Conservation (phyloP, 2,888 invertebrate genomes). For the Watsonalla binaria region DNA sequence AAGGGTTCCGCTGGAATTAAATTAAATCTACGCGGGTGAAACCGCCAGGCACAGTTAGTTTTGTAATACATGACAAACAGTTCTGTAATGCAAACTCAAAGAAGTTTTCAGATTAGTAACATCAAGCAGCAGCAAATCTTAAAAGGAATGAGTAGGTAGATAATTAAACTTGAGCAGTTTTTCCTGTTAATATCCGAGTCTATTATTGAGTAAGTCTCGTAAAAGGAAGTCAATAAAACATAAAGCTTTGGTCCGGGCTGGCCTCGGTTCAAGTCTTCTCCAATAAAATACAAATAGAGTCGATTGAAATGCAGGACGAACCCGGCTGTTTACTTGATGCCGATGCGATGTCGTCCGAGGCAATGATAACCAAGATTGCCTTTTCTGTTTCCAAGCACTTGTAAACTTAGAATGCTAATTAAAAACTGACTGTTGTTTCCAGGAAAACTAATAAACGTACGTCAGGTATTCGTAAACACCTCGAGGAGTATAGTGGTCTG, state of each 20-base stretch:
- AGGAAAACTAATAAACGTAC: no score
- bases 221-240: conserved; percentile 65
- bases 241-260: conserved; percentile 54
- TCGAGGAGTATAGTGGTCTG: no score
- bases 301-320: conserved; percentile 74
- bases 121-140: no score
- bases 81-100: no score
- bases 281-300: conserved; percentile 74
- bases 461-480: no score
- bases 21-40: no score
- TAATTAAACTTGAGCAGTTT: conserved; percentile 38
- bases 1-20: no score
- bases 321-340: conserved; percentile 65
- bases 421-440: conserved; percentile 28
- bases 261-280: conserved; percentile 45
- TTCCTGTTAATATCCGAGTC: conserved; percentile 42
- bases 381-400: conserved; percentile 63
- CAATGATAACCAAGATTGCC: conserved; percentile 70
- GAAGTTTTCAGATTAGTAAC: no score
- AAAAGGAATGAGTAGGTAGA: conserved; percentile 8
- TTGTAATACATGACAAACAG: no score
- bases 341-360: conserved; percentile 42
- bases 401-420: conserved; percentile 63
- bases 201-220: conserved; percentile 47
- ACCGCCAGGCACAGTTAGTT: no score